Evolutionary conservation across 2,888 invertebrate species (phyloP), one percentile per base, ranked within the genome.

Genomic region (Strigamia crassipes): DNA sequence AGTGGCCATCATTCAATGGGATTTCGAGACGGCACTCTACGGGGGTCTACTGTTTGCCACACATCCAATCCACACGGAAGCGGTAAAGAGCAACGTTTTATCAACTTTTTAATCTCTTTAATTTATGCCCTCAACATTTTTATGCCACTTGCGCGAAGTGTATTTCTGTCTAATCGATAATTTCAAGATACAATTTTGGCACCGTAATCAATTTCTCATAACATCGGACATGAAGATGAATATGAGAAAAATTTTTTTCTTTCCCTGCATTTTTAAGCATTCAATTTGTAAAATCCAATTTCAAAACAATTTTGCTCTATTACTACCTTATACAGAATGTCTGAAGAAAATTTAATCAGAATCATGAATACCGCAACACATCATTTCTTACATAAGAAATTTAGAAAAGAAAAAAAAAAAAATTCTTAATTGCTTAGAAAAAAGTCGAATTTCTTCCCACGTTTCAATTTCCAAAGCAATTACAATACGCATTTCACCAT

Each of bases 1-100:
- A 5, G 82, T 84, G 73, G 46, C 80, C 41, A 79, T 81, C 79
- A 83, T 91, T 79, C 89, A 90, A n/a, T 91, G 93, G 80, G 93
- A 92, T 78, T 90, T 92, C 23, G 89, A 93, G 84, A 91, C 91
- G 85, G 91, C 91, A 21, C 91, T 92, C 66, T 93, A 93, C 85
- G 92, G 88, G 2, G 88, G 88, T 21, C 85, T 89, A 73, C 89
- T 95, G 85, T 96, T 96, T 87, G 94, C 95, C 5, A 91, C 93
- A 3, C 96, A 96, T 87, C 96, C 96, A 27, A 91, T 96, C 84
- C 96, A 96, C 88, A 94, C 95, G 0, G 96, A 96, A 88, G 95
- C 96, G 87, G 95, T 95, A 87, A 93, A 94, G 4, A 27, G 12
- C 27, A 73, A 15, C 15, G 66, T 51, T 51, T 51, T 15, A 15